Evolutionary conservation across 2,888 invertebrate genomes (phyloP).

Genomic region (Tetheella fluctuosa): DNA sequence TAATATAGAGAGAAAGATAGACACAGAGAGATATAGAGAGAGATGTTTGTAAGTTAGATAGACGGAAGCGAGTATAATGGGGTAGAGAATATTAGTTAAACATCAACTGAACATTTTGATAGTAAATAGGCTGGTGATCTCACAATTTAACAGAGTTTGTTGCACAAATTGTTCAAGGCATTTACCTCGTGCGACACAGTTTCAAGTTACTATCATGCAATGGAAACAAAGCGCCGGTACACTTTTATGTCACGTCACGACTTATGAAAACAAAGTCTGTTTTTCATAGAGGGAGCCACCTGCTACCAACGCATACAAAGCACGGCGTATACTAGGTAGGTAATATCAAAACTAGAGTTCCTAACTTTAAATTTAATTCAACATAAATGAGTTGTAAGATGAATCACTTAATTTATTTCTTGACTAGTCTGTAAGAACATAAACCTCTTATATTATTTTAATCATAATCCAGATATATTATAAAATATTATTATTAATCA

Average conservation of each 20-base stretch:
- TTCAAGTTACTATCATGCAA: neutral
- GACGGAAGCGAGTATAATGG: neutral
- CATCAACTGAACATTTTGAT: neutral
- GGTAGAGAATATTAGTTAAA: neutral
- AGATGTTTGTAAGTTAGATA: neutral
- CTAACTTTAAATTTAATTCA: neutral
- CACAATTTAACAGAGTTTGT: neutral
- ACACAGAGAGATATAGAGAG: neutral
- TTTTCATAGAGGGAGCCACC: slow-evolving; percentile 4
- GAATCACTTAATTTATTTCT: neutral
- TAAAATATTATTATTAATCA: neutral
- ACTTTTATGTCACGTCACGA: slow-evolving; percentile 1
- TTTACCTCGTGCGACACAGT: neutral
- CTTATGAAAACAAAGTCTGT: slow-evolving; percentile 8
- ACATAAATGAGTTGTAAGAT: neutral
- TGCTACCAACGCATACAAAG: neutral
- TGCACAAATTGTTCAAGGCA: neutral
- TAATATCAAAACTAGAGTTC: neutral
- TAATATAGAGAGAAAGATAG: neutral
- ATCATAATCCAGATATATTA: neutral
- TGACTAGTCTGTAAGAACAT: neutral
- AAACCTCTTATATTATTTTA: neutral
- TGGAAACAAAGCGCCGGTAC: slow-evolving; percentile 3
- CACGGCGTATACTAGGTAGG: no score
- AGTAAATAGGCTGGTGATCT: neutral